Evolutionary conservation across 2,113 vertebrate genomes (phyloP).

Genomic region (Tyto alba): DNA sequence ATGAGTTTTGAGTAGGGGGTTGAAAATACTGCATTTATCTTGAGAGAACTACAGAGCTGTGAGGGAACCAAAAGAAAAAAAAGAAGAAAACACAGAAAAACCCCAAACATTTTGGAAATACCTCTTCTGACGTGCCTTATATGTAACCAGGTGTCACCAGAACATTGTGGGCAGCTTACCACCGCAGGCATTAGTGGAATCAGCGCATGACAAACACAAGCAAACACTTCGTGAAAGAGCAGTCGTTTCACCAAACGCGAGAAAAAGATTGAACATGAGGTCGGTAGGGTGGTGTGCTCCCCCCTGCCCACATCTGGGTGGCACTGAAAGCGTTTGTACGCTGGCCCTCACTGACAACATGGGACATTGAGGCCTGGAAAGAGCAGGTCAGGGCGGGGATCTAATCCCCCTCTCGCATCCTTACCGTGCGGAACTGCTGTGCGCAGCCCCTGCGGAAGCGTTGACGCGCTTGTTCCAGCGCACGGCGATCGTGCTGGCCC

Average conservation of each 20-base stretch:
- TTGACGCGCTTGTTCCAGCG: not conserved
- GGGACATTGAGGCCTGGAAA: not conserved
- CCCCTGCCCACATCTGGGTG: not conserved
- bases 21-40: not conserved
- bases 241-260: not conserved
- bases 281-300: not conserved
- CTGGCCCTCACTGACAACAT: not conserved
- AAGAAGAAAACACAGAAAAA: too few species aligned
- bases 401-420: not conserved
- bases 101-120: not conserved
- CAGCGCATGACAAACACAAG: not conserved
- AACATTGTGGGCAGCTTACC: not conserved
- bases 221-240: not conserved
- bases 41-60: not conserved
- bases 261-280: not conserved
- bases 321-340: rapidly evolving
- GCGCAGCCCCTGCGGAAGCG: not conserved
- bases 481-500: rapidly evolving
- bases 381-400: not conserved
- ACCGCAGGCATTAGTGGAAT: not conserved
- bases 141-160: not conserved
- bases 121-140: not conserved
- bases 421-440: not conserved
- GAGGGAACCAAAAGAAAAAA: not conserved
- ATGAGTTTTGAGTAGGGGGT: not conserved